Base-by-base conservation (phyloP, 2,888 invertebrate species). In the Melanostoma scalare region DNA sequence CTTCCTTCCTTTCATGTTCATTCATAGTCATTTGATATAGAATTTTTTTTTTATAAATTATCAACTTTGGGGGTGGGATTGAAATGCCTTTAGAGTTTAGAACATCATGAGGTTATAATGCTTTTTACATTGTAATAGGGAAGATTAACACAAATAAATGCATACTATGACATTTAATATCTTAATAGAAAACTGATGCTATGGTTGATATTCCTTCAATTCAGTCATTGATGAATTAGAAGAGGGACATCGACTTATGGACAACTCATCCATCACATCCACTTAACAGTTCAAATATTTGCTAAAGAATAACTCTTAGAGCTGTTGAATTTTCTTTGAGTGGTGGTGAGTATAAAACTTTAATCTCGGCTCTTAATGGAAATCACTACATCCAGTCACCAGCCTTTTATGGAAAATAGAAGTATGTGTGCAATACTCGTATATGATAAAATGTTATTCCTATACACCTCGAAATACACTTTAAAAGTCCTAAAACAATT, bases 231-330 rank as follows among this genome's bases (percentile, higher is more conserved):
- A 84, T 84, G 84, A 78, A 84, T 84, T 79, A 67, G 55, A 75
- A 44, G 36, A 52, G 68, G 75, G 67, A 84, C 74, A 79, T 75
- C 65, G 58, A 78, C 77, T 82, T 74, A 69, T 72, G 73, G 78
- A 42, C 50, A 77, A 74, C 78, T 71, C 78, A 84, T 84, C 84
- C 74, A 84, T 84, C 79, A 84, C 44, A 84, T 79, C 79, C 79
- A 84, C 84, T 84, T 84, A 84, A 79, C 74, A 71, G 79, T 79
- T 74, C 71, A 84, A 84, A 84, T 79, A 84, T 84, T 84, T 84
- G 79, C 58, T 30, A 9, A 72, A 30, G 71, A 79, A 84, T 78
- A 84, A 67, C 75, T 72, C 58, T 61, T 46, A 69, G 76, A 55
- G 73, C 65, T 73, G n/a, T 63, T 68, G 60, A 63, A 46, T 63